Conservation (phyloP, 2,797 vertebrate genomes). For the Dromococcyx pavoninus region DNA sequence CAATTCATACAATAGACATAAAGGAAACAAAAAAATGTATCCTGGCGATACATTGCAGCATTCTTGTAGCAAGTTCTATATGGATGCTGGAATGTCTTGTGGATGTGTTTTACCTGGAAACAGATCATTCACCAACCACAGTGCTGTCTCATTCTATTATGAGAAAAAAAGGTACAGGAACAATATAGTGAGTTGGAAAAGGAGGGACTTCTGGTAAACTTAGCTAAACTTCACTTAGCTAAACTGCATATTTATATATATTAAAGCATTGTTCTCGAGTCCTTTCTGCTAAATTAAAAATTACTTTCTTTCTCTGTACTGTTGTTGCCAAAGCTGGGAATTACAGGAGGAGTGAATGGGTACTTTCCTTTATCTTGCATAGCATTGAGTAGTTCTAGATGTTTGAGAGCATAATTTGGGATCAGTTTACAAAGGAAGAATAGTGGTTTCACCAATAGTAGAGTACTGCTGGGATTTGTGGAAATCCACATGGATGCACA, state of each 20-base stretch:
- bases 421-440: neutral
- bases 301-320: neutral
- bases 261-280: neutral
- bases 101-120: neutral
- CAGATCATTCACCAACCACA: neutral
- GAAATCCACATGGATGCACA: neutral
- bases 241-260: neutral
- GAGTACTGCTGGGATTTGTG: neutral
- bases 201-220: neutral
- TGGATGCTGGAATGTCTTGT: neutral
- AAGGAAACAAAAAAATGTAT: neutral
- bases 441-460: conserved; percentile 8
- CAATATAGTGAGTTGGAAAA: neutral
- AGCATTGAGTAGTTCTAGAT: neutral
- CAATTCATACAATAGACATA: neutral
- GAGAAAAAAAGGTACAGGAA: neutral
- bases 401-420: neutral
- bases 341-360: neutral
- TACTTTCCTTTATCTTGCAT: neutral
- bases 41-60: neutral
- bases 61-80: neutral
- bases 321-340: neutral
- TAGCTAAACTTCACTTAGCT: neutral
- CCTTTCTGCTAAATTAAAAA: neutral
- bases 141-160: neutral